These are phyloP conservation scores for Cisticola juncidis DNA, from an alignment of 2,113 vertebrate genomes.

Conservation along the genomic window DNA sequence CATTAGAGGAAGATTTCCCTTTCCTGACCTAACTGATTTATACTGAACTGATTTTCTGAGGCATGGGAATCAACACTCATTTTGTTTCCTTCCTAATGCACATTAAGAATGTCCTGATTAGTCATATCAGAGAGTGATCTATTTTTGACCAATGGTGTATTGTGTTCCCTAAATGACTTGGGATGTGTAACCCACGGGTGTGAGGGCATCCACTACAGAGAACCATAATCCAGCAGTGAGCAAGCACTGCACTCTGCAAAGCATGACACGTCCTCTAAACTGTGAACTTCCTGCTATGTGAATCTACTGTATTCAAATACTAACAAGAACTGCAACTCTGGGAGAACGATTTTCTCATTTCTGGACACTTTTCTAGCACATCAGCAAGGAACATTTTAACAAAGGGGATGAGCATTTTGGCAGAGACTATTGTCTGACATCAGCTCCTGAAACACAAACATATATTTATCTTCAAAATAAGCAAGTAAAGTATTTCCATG, in stretches of 20 bases:
- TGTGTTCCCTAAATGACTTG: not conserved
- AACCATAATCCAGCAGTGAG: not conserved
- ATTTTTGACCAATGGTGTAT: not conserved
- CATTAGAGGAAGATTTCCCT: not conserved
- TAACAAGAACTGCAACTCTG: slow-evolving; percentile 16
- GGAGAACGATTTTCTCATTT: not conserved
- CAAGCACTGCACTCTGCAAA: not conserved
- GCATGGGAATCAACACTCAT: not conserved
- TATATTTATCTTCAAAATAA: slow-evolving; percentile 60
- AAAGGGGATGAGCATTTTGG: slow-evolving; percentile 32
- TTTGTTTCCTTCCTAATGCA: not conserved
- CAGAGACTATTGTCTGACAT: slow-evolving; percentile 38
- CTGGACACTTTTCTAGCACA: slow-evolving; percentile 17
- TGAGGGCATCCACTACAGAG: not conserved
- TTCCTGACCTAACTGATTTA: not conserved
- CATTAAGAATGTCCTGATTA: not conserved
- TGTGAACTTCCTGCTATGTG: not conserved
- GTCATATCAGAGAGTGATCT: not conserved
- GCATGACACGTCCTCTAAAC: not conserved
- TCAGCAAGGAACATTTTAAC: slow-evolving; percentile 32
- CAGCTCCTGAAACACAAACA: slow-evolving; percentile 56
- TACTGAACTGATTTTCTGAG: not conserved
- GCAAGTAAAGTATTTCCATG: slow-evolving; percentile 29
- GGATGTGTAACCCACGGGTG: not conserved
- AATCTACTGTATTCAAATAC: not conserved